Base-by-base conservation (phyloP, 2,113 vertebrate species). In the Caloenas nicobarica region DNA sequence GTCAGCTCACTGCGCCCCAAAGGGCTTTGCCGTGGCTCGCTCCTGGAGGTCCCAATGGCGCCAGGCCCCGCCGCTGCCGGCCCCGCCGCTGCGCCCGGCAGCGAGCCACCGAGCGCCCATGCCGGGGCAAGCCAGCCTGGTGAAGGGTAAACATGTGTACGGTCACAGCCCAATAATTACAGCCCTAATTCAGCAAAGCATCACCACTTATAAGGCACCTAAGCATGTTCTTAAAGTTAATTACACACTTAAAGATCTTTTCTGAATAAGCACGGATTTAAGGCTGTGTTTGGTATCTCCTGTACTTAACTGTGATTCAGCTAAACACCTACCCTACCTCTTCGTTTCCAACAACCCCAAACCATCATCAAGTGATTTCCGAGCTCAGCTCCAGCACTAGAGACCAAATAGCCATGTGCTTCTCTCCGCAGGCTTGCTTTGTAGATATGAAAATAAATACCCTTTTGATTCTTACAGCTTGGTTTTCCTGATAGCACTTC, bases 11-110 rank as follows among this genome's bases (percentile, higher is more conserved):
- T 17, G 28, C n/a, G 25, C 38, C 66, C 60, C 66, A 3, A 23
- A 28, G n/a, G 11, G 29, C 33, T 81, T 21, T 7, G 81, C 31
- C 6, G 2, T 19, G 0, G 0, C 25, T 44, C 57, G 0, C 22
- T 62, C 17, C 53, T 54, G n/a, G 36, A 28, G 24, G 13, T 77
- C 26, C 60, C 54, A 33, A 22, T 25, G 5, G 1, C 2, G 0
- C 28, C 82, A 10, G 91, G 65, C 34, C 19, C 65, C 12, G 71
- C 40, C 23, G 48, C 21, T 31, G 76, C 83, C 13, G 5, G 28
- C 17, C 81, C 81, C 3, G 2, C 10, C 0, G 12, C 17, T 34
- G 36, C 7, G 42, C 31, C 36, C 3, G 1, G 90, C 86, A 54
- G 36, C 3, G 4, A 22, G 79, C 83, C 79, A 70, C 4, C 0